phyloP scores from a whole-genome alignment of 2,113 vertebrate genomes.

The Xiphias gladius region DNA sequence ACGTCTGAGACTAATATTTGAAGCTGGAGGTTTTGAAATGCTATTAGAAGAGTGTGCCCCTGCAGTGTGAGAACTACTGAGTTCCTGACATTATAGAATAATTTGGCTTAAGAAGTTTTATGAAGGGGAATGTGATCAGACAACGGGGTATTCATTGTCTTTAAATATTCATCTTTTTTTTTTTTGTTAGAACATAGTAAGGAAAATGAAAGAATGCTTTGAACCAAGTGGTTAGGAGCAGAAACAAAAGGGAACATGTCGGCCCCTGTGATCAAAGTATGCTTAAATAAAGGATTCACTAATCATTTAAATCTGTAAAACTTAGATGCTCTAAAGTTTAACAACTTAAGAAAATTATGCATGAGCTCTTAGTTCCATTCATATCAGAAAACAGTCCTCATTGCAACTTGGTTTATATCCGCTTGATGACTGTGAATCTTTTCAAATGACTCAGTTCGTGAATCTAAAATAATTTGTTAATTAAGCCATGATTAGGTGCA shows the following conservation, averaged over 20 bases:
- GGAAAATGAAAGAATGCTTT: slow-evolving; percentile 46
- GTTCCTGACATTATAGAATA: neutral
- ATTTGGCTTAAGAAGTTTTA: neutral
- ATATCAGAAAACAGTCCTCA: neutral
- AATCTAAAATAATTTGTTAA: slow-evolving; percentile 15
- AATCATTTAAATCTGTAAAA: slow-evolving; percentile 17
- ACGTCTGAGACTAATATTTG: slow-evolving; percentile 12
- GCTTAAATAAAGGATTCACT: neutral
- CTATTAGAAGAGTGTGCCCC: neutral
- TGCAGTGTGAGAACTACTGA: neutral
- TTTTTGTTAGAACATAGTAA: slow-evolving; percentile 18
- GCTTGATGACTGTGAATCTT: neutral
- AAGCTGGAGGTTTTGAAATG: neutral
- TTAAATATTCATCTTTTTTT: slow-evolving; percentile 40
- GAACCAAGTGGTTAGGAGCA: slow-evolving; percentile 9
- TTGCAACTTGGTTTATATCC: neutral
- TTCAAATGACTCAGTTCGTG: neutral
- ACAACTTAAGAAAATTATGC: neutral
- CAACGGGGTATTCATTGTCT: slow-evolving; percentile 15
- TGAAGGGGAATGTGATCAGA: slow-evolving; percentile 33
- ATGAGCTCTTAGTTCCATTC: neutral
- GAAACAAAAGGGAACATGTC: slow-evolving; percentile 21
- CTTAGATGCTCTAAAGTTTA: neutral
- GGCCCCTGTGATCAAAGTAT: neutral
- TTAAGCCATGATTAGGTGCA: slow-evolving; percentile 31